These are phyloP conservation scores for Trematocara zebra DNA, from an alignment of 2,113 vertebrate species.

Conservation along the genomic window DNA sequence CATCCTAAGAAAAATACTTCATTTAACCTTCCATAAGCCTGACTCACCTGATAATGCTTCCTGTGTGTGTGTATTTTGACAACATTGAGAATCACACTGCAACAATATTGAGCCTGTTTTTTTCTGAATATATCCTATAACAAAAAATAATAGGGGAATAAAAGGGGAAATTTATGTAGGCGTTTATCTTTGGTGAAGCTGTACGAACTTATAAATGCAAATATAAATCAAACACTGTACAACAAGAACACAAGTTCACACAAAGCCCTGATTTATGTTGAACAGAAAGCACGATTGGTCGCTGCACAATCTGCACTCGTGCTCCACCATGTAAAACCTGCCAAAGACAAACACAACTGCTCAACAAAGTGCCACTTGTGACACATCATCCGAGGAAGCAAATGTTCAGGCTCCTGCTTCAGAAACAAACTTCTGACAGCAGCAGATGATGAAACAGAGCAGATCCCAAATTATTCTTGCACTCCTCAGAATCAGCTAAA, in stretches of 20 bases:
- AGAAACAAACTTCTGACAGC: slow-evolving; percentile 67
- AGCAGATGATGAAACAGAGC: slow-evolving; percentile 57
- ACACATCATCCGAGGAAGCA: slow-evolving; percentile 62
- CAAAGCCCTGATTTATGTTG: slow-evolving; percentile 39
- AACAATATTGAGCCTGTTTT: not conserved
- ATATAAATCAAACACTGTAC: slow-evolving; percentile 28
- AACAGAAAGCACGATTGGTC: slow-evolving; percentile 42
- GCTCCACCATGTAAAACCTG: slow-evolving; percentile 34
- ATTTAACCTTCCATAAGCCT: not conserved
- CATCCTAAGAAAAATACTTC: not conserved
- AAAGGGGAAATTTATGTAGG: not conserved
- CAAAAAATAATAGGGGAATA: not conserved
- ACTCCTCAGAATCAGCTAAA: slow-evolving; percentile 55
- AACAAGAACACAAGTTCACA: slow-evolving; percentile 41
- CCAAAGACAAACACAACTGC: slow-evolving; percentile 43
- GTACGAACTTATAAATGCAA: not conserved
- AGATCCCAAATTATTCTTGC: slow-evolving; percentile 53
- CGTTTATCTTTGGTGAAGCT: not conserved
- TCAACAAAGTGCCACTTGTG: slow-evolving; percentile 66
- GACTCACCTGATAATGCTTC: not conserved
- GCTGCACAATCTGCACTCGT: slow-evolving; percentile 35
- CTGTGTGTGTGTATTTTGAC: not conserved
- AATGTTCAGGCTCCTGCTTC: slow-evolving; percentile 54
- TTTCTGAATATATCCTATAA: not conserved
- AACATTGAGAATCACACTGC: not conserved